A percentile compares a stretch with the other conserved stretches of the same genome.
Evolutionary conservation across 2,113 vertebrate species (phyloP).

Genomic region (Anarhynchus alexandrinus): DNA sequence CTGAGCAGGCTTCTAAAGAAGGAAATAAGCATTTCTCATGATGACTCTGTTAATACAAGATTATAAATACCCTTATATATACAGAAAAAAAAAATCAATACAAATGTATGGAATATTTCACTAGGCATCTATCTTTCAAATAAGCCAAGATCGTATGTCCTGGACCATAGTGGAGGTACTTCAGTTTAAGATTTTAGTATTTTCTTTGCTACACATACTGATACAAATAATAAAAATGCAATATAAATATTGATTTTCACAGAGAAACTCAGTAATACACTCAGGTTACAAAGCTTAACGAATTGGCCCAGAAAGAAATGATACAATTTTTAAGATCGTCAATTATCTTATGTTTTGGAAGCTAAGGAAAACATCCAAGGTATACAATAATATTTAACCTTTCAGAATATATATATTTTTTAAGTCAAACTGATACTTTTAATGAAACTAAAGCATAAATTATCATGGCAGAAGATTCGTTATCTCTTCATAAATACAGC

Average conservation of each 20-base stretch:
- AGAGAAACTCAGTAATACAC: slow-evolving; percentile 11
- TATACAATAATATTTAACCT: not conserved
- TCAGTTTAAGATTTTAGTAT: slow-evolving; percentile 41
- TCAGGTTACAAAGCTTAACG: not conserved
- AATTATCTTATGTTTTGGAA: not conserved
- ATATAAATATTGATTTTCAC: slow-evolving; percentile 37
- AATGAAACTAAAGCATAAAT: not conserved
- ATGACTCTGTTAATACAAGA: slow-evolving; percentile 52
- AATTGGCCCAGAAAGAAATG: not conserved
- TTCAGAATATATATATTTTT: not conserved
- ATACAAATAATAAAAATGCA: slow-evolving; percentile 40
- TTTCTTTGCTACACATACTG: slow-evolving; percentile 49
- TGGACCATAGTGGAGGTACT: slow-evolving; percentile 56
- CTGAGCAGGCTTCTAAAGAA: slow-evolving; percentile 58
- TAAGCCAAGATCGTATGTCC: not conserved
- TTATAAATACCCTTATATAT: slow-evolving; percentile 70
- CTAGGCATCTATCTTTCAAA: slow-evolving; percentile 5
- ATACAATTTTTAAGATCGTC: not conserved
- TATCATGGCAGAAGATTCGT: not conserved
- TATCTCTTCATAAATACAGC: not conserved
- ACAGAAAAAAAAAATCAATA: slow-evolving; percentile 41
- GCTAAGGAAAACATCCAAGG: not conserved
- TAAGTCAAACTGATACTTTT: not conserved
- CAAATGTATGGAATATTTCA: not conserved
- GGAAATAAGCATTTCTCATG: slow-evolving; percentile 44